These are phyloP conservation scores for Petrosia ficiformis DNA, from an alignment of 37 sponge, comb jelly and placozoan species.

Conservation along the genomic window DNA sequence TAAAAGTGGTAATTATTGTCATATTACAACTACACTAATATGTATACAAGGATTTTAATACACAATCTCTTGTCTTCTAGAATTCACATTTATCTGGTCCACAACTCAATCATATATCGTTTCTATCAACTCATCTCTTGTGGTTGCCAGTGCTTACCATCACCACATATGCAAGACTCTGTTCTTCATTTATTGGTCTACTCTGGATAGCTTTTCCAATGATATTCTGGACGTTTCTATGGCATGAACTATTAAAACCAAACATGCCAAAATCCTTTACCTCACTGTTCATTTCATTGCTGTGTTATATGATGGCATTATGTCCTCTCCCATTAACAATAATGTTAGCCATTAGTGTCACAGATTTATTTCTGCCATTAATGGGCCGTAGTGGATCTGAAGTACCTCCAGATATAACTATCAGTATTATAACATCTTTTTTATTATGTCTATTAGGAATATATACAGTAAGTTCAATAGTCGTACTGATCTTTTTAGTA, in stretches of 20 bases:
- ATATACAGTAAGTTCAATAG: no score
- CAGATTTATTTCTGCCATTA: slow-evolving; percentile 44
- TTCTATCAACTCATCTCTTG: slow-evolving; percentile 29
- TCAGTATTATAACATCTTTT: slow-evolving; percentile 16
- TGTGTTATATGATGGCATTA: neutral
- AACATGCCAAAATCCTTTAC: no score
- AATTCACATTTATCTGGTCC: neutral
- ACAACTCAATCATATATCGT: slow-evolving; percentile 16
- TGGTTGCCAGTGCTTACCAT: slow-evolving; percentile 5
- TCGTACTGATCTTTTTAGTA: no score
- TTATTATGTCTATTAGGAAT: no score
- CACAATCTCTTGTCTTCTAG: neutral
- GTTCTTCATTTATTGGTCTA: slow-evolving; percentile 38
- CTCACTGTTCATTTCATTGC: no score
- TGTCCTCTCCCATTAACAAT: slow-evolving; percentile 24
- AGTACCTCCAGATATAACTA: slow-evolving; percentile 46
- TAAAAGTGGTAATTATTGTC: neutral
- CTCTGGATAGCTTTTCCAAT: slow-evolving; percentile 10
- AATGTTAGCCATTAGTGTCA: neutral
- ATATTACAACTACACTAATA: neutral
- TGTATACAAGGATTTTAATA: no score
- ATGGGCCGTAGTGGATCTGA: slow-evolving; percentile 35
- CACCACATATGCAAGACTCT: slow-evolving; percentile 25
- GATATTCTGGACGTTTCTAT: slow-evolving; percentile 14
- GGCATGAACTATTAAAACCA: neutral